phyloP scores from a whole-genome alignment of 2,888 invertebrate species.

The Synergus gifuensis region DNA sequence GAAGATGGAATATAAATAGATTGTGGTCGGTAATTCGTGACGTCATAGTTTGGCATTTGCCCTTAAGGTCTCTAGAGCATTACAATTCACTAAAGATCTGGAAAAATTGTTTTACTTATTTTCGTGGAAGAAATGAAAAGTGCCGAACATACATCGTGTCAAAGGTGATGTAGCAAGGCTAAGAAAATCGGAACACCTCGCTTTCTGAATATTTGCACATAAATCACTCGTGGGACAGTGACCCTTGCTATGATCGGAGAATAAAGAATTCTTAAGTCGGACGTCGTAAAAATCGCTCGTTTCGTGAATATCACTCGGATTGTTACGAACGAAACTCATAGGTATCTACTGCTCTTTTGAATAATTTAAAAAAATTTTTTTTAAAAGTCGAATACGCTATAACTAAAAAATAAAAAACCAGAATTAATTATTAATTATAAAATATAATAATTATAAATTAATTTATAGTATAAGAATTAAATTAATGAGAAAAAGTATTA shows the following conservation, averaged over 20 bases:
- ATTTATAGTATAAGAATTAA: too few species aligned
- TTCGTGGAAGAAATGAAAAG: neutral
- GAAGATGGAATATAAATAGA: too few species aligned
- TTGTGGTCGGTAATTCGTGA: too few species aligned
- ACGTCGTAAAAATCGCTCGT: neutral
- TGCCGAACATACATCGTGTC: neutral
- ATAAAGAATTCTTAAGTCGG: neutral
- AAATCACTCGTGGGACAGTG: conserved; percentile 13
- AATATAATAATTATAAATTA: too few species aligned
- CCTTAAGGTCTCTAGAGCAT: too few species aligned
- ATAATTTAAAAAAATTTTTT: too few species aligned
- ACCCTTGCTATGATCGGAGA: neutral
- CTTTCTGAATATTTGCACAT: conserved; percentile 15
- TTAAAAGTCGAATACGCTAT: too few species aligned
- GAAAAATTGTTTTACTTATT: neutral
- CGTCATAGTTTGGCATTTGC: too few species aligned
- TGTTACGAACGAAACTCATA: neutral
- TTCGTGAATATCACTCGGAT: conserved; percentile 4
- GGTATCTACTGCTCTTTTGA: neutral
- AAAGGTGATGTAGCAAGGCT: conserved; percentile 19
- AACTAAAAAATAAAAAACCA: too few species aligned
- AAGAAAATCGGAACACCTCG: neutral
- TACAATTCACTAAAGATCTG: too few species aligned
- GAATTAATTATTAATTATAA: too few species aligned
- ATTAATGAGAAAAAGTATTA: too few species aligned